phyloP scores from a whole-genome alignment of 53 echinoderm and acorn worm genomes.

The Paelopatides confundens region DNA sequence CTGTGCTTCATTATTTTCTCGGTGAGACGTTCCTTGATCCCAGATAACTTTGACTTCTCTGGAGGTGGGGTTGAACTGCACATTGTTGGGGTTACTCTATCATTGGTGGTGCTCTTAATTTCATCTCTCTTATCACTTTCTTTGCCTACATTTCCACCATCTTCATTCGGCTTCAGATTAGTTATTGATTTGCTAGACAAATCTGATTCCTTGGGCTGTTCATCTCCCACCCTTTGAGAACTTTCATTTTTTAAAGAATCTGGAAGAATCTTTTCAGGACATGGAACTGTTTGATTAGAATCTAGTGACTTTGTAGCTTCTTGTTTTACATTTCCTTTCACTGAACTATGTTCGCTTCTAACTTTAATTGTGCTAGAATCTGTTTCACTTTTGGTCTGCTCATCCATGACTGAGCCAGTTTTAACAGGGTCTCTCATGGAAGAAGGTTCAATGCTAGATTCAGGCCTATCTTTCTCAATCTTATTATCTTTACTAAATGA shows the following conservation, averaged over 20 bases:
- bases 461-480: constrained; percentile 24
- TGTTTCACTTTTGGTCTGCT: neutral
- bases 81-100: neutral
- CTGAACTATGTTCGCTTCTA: neutral
- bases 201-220: neutral
- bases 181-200: neutral
- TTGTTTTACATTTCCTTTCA: neutral
- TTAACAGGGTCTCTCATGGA: neutral
- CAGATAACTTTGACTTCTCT: constrained; percentile 7
- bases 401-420: neutral
- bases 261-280: constrained; percentile 7
- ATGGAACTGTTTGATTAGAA: neutral
- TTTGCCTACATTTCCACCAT: neutral
- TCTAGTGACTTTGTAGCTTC: constrained; percentile 34
- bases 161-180: neutral
- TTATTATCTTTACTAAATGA: constrained; percentile 34
- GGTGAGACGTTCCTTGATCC: constrained; percentile 9
- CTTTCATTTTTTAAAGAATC: neutral
- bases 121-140: neutral
- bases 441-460: neutral
- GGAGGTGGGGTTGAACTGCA: neutral
- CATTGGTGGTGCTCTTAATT: neutral
- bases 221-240: neutral
- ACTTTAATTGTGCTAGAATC: neutral
- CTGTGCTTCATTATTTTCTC: constrained; percentile 13